Evolutionary conservation across 2,113 vertebrate species (phyloP).

Genomic region (Caranx ignobilis): DNA sequence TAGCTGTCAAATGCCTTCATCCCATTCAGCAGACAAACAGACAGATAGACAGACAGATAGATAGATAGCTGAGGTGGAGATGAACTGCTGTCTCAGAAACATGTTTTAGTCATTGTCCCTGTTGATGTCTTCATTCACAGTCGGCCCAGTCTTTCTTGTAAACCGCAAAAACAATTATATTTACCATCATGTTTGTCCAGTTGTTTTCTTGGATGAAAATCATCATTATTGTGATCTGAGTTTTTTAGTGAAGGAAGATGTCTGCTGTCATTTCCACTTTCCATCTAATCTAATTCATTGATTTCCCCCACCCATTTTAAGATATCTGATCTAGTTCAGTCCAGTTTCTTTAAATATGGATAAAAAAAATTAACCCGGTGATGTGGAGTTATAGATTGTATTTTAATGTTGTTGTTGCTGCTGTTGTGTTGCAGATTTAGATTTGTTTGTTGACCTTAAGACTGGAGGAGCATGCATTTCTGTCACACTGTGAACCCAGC

Average conservation of each 20-base stretch:
- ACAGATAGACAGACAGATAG: background rate
- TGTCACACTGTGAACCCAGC: background rate
- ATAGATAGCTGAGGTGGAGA: background rate
- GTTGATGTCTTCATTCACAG: background rate
- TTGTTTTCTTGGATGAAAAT: background rate
- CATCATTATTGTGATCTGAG: background rate
- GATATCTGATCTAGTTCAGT: background rate
- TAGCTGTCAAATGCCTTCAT: constrained; percentile 69
- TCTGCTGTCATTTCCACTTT: background rate
- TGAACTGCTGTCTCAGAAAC: background rate
- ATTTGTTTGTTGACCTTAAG: background rate
- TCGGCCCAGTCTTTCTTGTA: background rate
- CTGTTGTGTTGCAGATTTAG: background rate
- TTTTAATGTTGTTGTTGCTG: background rate
- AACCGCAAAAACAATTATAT: background rate
- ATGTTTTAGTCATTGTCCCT: background rate
- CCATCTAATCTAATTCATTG: background rate
- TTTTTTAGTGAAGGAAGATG: background rate
- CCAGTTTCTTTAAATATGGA: background rate
- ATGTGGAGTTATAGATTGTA: background rate
- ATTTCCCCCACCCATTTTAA: background rate
- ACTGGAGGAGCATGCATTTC: background rate
- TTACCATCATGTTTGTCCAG: background rate
- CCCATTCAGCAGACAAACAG: constrained; percentile 17
- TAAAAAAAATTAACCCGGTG: background rate